Evolutionary conservation across 2,888 invertebrate species (phyloP).

Genomic region (Apomyelois bistriatella): DNA sequence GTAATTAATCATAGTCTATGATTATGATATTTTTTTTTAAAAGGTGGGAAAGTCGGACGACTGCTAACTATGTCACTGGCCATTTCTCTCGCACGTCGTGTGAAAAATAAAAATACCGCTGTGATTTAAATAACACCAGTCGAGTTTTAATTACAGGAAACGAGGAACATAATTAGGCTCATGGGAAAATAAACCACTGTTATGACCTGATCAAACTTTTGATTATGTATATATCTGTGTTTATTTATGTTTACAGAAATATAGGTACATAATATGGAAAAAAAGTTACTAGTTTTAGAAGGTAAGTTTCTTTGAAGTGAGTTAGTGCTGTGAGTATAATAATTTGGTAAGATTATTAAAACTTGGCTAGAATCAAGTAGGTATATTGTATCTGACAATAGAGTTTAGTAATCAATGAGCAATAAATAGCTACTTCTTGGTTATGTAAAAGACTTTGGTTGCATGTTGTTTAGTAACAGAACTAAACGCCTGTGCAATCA

Average conservation of each 20-base stretch:
- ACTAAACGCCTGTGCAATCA: slow-evolving; percentile 4
- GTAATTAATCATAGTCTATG: slow-evolving; percentile 25
- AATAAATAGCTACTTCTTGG: background rate
- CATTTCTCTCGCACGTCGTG: background rate
- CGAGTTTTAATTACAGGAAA: slow-evolving; percentile 11
- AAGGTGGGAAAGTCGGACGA: background rate
- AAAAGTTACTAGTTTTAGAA: too few species aligned
- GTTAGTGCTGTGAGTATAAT: too few species aligned
- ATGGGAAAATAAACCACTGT: slow-evolving; percentile 2
- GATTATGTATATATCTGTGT: background rate
- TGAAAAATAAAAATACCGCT: slow-evolving; percentile 8
- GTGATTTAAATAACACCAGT: background rate
- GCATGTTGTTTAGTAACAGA: slow-evolving; percentile 7
- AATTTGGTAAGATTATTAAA: too few species aligned
- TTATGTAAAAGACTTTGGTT: background rate
- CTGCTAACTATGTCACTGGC: slow-evolving; percentile 2
- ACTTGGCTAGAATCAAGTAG: too few species aligned
- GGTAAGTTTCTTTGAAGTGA: too few species aligned
- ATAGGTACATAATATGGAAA: too few species aligned
- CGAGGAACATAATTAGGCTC: background rate
- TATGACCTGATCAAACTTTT: background rate
- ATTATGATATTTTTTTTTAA: slow-evolving; percentile 14
- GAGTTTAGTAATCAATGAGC: slow-evolving; percentile 7
- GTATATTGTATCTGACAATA: background rate
- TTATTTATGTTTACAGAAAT: background rate